Base-by-base conservation (phyloP, 2,888 invertebrate species). In the Philhelius pedissequus region DNA sequence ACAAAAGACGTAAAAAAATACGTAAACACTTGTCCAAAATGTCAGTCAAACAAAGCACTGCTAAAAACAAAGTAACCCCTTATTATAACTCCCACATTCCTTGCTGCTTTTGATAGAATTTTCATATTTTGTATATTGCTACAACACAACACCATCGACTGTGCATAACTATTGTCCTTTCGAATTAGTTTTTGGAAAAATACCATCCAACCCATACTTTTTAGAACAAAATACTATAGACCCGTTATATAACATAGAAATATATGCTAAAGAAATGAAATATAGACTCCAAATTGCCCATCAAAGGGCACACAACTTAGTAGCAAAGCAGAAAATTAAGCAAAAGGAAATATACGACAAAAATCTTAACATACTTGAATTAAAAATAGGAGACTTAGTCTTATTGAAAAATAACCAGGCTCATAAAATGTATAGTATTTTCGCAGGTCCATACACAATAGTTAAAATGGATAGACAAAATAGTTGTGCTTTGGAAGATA, bases 111-210 rank as follows among this genome's bases (percentile, higher is more conserved):
- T 27, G 27, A 62, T n/a, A n/a, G n/a, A n/a, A n/a, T n/a, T n/a
- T n/a, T n/a, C n/a, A n/a, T 50, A 38, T 43, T 79, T 43, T 32
- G 38, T 48, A 1, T 74, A 66, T 62, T 73, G 43, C 22, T 74
- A 58, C 43, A 77, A 69, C 11, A 78, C 56, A 3, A 69, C 77
- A 18, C 74, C 78, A n/a, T 62, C 60, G 25, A 30, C 50, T 5
- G 43, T 56, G 13, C 68, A 74, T 78, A 74, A 27, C 27, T 27
- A 27, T 27, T 27, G 27, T 27, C 27, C 27, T 27, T 27, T 27
- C 62, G 69, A 74, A 40, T 38, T 78, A 70, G 60, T 74, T 35
- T 78, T 78, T 68, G 84, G 68, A 9, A 84, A 71, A 58, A 48
- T 38, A 11, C 50, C 71, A 38, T 66, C 70, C 13, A 45, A 38